Conservation (phyloP, 2,797 vertebrate species). For the Labeo calbasu region DNA sequence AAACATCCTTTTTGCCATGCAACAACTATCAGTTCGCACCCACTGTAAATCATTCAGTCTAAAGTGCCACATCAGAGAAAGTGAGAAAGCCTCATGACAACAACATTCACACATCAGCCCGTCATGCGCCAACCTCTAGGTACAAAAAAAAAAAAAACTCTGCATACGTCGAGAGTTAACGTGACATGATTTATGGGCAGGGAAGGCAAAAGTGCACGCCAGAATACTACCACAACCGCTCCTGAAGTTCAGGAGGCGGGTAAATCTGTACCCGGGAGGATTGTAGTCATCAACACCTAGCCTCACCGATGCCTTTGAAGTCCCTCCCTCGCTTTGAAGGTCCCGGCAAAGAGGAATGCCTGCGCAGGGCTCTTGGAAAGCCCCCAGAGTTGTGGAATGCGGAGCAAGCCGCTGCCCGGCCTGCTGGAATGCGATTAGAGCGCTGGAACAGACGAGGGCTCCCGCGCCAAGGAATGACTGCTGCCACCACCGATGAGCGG, state of each 20-base stretch:
- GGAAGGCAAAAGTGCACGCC: constrained; percentile 47
- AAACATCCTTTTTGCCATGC: not conserved
- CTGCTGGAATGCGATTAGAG: constrained; percentile 81
- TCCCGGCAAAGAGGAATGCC: constrained; percentile 69
- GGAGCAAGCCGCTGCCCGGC: constrained; percentile 73
- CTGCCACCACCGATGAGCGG: not conserved
- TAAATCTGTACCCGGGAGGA: constrained; percentile 77
- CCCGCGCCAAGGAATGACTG: constrained; percentile 40
- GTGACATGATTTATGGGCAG: constrained; percentile 51
- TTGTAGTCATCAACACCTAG: constrained; percentile 81
- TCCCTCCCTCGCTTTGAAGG: constrained; percentile 75
- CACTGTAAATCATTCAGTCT: not conserved
- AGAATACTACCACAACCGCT: constrained; percentile 44
- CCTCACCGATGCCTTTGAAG: constrained; percentile 79
- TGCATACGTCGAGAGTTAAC: constrained; percentile 38
- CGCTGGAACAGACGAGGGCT: constrained; percentile 50
- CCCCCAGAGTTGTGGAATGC: constrained; percentile 81
- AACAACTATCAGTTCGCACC: not conserved
- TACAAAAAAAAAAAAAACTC: constrained; percentile 21
- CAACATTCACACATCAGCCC: constrained; percentile 12
- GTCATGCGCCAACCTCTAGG: not conserved
- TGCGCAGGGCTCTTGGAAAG: constrained; percentile 67
- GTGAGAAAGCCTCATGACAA: constrained; percentile 20
- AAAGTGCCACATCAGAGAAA: not conserved
- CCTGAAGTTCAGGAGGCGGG: constrained; percentile 59